phyloP scores from a whole-genome alignment of 2,113 vertebrate species.

The Toxotes chatareus region DNA sequence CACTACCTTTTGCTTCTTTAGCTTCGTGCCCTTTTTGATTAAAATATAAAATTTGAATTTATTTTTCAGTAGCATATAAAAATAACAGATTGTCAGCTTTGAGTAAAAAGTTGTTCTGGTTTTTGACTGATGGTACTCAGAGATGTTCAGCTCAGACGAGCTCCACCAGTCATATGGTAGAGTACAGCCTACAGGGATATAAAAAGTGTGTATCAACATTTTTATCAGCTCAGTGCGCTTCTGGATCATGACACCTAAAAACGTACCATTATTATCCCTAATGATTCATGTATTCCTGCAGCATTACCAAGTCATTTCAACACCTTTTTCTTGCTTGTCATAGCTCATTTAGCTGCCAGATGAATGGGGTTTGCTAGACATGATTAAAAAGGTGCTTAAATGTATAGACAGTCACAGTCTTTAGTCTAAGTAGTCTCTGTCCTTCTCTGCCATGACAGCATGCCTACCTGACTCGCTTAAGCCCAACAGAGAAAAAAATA shows the following conservation, averaged over 20 bases:
- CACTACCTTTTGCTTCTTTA: not conserved
- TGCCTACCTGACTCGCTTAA: not conserved
- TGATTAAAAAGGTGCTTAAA: not conserved
- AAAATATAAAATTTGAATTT: not conserved
- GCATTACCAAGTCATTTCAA: no score
- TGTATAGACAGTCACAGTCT: not conserved
- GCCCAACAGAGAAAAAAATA: not conserved
- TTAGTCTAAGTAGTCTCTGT: not conserved
- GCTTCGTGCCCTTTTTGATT: not conserved
- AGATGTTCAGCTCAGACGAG: not conserved
- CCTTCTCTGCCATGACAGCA: not conserved
- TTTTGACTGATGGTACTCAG: not conserved
- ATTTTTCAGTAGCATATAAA: not conserved
- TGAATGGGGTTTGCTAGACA: not conserved
- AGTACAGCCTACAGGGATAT: not conserved
- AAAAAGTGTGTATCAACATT: not conserved
- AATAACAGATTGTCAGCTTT: no score
- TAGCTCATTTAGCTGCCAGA: not conserved
- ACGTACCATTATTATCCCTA: not conserved
- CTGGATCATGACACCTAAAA: not conserved
- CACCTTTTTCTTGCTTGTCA: not conserved
- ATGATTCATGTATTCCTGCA: not conserved
- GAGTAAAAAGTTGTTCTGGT: no score
- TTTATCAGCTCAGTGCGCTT: not conserved
- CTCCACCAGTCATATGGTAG: not conserved